These are phyloP conservation scores for Spodoptera frugiperda DNA, from an alignment of 1,140 invertebrate genomes.

Conservation along the genomic window DNA sequence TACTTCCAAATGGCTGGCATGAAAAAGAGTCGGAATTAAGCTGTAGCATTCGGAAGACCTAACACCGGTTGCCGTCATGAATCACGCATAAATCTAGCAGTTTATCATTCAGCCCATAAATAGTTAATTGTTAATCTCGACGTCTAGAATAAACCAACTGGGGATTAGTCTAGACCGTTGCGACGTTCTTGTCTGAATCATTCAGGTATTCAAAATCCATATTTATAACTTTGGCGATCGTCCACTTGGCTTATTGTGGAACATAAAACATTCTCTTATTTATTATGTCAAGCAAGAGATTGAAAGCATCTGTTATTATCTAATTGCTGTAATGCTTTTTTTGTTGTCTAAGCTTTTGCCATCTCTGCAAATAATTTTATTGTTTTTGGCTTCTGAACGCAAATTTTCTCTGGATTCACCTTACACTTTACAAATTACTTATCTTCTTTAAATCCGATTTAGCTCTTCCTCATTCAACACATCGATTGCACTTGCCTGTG, in stretches of 20 bases:
- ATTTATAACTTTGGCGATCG: conserved; percentile 42
- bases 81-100: conserved; percentile 40
- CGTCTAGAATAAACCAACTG: conserved; percentile 42
- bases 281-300: conserved; percentile 23
- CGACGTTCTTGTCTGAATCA: conserved; percentile 32
- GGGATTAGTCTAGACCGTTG: conserved; percentile 31
- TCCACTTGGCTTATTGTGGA: conserved; percentile 43
- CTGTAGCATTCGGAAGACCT: conserved; percentile 25
- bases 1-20: neutral
- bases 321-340: conserved; percentile 15
- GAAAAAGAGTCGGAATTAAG: conserved; percentile 33
- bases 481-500: no score
- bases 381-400: no score
- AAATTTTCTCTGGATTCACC: no score
- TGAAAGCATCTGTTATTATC: conserved; percentile 24
- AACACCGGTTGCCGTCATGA: conserved; percentile 30
- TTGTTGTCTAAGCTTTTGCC: neutral
- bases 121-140: conserved; percentile 47
- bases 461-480: no score
- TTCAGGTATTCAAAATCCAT: conserved; percentile 40
- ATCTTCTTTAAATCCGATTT: no score
- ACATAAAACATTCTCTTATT: conserved; percentile 32
- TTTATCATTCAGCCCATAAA: conserved; percentile 44
- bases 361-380: no score
- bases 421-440: no score